A percentile compares a stretch with the other conserved stretches of the same genome.
These are phyloP conservation scores for Exocentrus adspersus DNA, from an alignment of 2,888 invertebrate genomes.

Conservation along the genomic window DNA sequence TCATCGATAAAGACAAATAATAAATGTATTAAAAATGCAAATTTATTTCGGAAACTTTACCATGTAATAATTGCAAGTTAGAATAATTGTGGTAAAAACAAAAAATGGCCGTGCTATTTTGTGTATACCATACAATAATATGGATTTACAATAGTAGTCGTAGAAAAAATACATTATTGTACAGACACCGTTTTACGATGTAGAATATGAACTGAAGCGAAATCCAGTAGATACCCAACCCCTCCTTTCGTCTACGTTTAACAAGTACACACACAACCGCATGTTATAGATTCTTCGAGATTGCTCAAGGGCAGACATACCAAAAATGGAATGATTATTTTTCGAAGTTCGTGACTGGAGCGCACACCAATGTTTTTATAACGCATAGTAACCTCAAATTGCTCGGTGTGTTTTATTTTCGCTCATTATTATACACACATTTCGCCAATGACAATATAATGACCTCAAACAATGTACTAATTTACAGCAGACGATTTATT, in stretches of 20 bases:
- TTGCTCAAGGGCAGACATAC: conserved; percentile 61
- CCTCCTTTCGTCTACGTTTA: conserved; percentile 29
- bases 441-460: conserved; percentile 36
- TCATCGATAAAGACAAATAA: too few species aligned
- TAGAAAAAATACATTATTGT: too few species aligned
- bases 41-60: too few species aligned
- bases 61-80: too few species aligned
- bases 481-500: conserved; percentile 16
- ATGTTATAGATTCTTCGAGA: conserved; percentile 56
- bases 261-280: conserved; percentile 46
- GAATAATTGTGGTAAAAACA: too few species aligned
- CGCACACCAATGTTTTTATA: conserved; percentile 54
- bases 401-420: conserved; percentile 40
- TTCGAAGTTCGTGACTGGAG: conserved; percentile 58
- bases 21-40: too few species aligned
- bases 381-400: conserved; percentile 48
- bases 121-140: too few species aligned
- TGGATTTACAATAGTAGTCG: too few species aligned
- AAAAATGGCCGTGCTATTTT: not conserved
- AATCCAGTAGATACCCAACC: conserved; percentile 28
- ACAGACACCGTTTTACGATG: conserved; percentile 27
- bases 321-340: conserved; percentile 61
- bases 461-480: conserved; percentile 33
- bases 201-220: conserved; percentile 26
- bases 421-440: conserved; percentile 34